Conservation (phyloP, 2,113 vertebrate species). For the Bubo blakistoni region DNA sequence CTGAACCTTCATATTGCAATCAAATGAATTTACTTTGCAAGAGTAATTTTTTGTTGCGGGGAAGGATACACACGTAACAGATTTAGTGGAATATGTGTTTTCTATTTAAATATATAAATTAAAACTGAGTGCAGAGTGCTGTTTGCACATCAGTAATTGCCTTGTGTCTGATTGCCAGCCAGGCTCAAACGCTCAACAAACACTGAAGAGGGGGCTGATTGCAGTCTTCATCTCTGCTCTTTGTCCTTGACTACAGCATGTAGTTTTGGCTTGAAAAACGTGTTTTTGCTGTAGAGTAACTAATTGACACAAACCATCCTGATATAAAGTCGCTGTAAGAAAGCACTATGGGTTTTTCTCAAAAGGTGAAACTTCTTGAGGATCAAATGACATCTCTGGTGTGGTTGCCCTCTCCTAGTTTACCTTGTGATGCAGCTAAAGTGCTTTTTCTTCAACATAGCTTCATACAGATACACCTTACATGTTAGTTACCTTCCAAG, state of each 20-base stretch:
- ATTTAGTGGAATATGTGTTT: not conserved
- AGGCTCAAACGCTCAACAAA: not conserved
- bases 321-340: not conserved
- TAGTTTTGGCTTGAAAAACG: not conserved
- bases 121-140: not conserved
- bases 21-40: not conserved
- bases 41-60: not conserved
- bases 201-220: not conserved
- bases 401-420: not conserved
- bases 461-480: not conserved
- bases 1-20: not conserved
- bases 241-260: not conserved
- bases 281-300: not conserved
- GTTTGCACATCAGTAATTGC: constrained; percentile 11
- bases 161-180: not conserved
- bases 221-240: not conserved
- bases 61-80: not conserved
- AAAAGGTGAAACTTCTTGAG: not conserved
- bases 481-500: not conserved
- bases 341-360: not conserved
- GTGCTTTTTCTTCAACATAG: not conserved
- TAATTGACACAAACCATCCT: not conserved
- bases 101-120: constrained; percentile 40
- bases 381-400: not conserved
- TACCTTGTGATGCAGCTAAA: not conserved